phyloP scores from a whole-genome alignment of 1,140 invertebrate genomes.

The Ridgeia piscesae region DNA sequence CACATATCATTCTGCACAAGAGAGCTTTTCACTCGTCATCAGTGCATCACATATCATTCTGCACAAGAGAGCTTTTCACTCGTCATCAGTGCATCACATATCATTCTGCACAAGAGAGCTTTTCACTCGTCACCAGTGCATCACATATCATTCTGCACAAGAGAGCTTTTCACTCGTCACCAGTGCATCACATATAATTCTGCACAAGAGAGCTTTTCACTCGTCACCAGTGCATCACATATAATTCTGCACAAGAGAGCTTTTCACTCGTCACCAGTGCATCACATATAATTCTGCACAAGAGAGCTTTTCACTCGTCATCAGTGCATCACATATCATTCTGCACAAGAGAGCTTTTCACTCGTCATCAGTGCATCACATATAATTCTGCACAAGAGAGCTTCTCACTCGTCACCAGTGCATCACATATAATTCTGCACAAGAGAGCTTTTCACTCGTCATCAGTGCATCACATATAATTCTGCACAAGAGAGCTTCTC shows the following conservation, averaged over 20 bases:
- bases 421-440: conserved; percentile 79
- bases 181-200: conserved; percentile 81
- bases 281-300: conserved; percentile 79
- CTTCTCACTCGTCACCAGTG: conserved; percentile 77
- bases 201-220: conserved; percentile 78
- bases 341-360: conserved; percentile 79
- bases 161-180: conserved; percentile 79
- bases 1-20: conserved; percentile 78
- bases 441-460: conserved; percentile 78
- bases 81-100: conserved; percentile 80
- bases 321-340: conserved; percentile 80
- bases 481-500: conserved; percentile 79
- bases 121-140: conserved; percentile 76
- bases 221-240: conserved; percentile 79
- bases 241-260: conserved; percentile 76
- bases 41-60: conserved; percentile 84
- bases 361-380: conserved; percentile 80
- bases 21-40: conserved; percentile 77
- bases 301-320: conserved; percentile 80
- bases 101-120: conserved; percentile 75
- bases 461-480: conserved; percentile 82
- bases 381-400: conserved; percentile 75
- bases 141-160: conserved; percentile 81
- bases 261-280: conserved; percentile 78
- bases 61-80: conserved; percentile 77